Evolutionary conservation across 1,140 invertebrate genomes (phyloP), one percentile per base, ranked within the genome.

Genomic region (Mya arenaria): DNA sequence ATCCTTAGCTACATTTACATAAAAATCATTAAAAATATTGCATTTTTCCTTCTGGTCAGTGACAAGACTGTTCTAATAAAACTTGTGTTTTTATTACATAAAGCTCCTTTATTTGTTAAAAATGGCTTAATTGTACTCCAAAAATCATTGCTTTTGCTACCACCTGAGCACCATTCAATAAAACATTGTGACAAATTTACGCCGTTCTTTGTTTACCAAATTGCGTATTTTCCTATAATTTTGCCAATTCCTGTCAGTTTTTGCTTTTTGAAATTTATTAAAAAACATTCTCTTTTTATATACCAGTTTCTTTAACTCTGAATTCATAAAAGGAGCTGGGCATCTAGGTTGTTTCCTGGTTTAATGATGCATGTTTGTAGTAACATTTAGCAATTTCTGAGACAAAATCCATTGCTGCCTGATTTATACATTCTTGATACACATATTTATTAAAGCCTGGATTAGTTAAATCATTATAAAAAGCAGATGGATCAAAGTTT

Each of bases 121-220:
- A 79, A 69, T 39, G 75, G 52, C 39, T 79, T 79, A n/a, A 79
- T 69, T 15, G 75, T 78, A 52, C 34, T 39, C 34, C 65, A 79
- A 37, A 79, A 79, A 44, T 69, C 44, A 6, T 19, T 69, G 19
- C n/a, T 55, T n/a, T 52, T 79, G 19, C 39, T 28, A 10, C 63
- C 75, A 1, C 63, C 75, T 8, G 55, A 4, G 66, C 75, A 79
- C 44, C 65, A 56, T 34, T 69, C 65, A 25, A 69, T 17, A 25
- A 79, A 79, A 60, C 69, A 79, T 32, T 66, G 8, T 55, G 1
- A 79, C 44, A n/a, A 48, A 78, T 52, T 41, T 56, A 8, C 37
- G 28, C 56, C 52, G 66, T 52, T 48, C 25, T 28, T 56, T 69
- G 13, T 23, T 78, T 19, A 66, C 74, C n/a, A 36, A 48, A 48